Percentiles rank a stretch among this genome's conserved stretches.
Conservation (phyloP, 2,888 invertebrate species). For the Leptopilina syphax region DNA sequence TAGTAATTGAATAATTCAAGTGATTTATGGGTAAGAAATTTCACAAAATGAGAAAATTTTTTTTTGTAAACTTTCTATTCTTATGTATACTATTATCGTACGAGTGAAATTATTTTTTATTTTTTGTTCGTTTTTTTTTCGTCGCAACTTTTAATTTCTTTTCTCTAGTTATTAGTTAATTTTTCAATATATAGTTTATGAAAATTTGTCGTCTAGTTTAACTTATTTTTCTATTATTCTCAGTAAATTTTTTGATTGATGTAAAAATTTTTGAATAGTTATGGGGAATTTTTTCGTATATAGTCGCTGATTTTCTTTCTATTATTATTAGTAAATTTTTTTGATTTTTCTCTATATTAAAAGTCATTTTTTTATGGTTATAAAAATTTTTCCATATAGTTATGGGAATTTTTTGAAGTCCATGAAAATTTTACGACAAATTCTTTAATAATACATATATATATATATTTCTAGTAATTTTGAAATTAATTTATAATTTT, state of each 20-base stretch:
- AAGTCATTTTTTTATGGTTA: too few species aligned
- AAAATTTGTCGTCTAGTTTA: background rate
- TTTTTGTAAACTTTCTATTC: background rate
- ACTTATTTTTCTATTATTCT: too few species aligned
- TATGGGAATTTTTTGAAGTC: too few species aligned
- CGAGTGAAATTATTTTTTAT: background rate
- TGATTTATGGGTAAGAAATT: background rate
- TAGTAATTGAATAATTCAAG: conserved; percentile 62
- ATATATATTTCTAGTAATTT: background rate
- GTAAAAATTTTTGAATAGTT: too few species aligned
- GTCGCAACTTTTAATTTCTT: background rate
- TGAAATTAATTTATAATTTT: conserved; percentile 9
- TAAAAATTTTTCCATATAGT: too few species aligned
- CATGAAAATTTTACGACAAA: too few species aligned
- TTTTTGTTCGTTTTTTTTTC: background rate
- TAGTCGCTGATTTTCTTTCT: too few species aligned
- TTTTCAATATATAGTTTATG: background rate
- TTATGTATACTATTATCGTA: background rate
- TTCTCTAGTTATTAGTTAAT: background rate
- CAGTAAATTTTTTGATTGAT: too few species aligned
- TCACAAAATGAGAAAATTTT: background rate
- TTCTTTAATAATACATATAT: too few species aligned
- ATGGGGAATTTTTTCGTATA: too few species aligned
- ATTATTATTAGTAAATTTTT: too few species aligned
- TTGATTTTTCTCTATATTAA: too few species aligned